Evolutionary conservation across 2,888 invertebrate species (phyloP), one percentile per base, ranked within the genome.

Genomic region (Ennomos erosarius): DNA sequence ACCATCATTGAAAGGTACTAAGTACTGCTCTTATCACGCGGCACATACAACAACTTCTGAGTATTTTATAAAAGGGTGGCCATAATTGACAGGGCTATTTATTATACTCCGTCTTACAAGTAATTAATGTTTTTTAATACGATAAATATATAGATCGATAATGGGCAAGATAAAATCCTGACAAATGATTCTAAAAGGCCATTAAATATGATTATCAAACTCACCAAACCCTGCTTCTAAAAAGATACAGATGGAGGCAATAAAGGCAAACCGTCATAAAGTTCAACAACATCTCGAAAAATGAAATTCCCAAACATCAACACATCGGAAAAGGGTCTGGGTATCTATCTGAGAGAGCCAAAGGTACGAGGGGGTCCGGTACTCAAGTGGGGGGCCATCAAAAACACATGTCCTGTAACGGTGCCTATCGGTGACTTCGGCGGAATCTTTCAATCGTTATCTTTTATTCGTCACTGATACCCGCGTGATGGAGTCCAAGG

Each of bases 361-460:
- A 36, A 45, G 45, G 56, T 56, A 54, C 40, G 40, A n/a, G 34
- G 13, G 48, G 36, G 57, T 42, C 38, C 59, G 67, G 64, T 42
- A 39, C 8, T 42, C 37, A 57, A 34, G 36, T 26, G 53, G 52
- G 61, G 51, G 64, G 71, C 82, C 71, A 81, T 82, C 80, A 78
- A 71, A 70, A 75, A 78, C 84, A 84, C 81, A 79, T 81, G 84
- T 78, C 82, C 74, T 71, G 71, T 68, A 67, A 79, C 67, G 71
- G 70, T 68, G 71, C 68, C 75, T 71, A 74, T 74, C 74, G 77
- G 73, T 66, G 74, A 70, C 74, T 70, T 67, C 69, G 64, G 66
- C 69, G 68, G 76, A 78, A 82, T 82, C 85, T 82, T 84, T 81
- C 82, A 82, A 82, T 82, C 83, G 79, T 81, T 84, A 84, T 81